Evolutionary conservation across 2,888 invertebrate species (phyloP), one percentile per base, ranked within the genome.

Genomic region (Heliconius erato): DNA sequence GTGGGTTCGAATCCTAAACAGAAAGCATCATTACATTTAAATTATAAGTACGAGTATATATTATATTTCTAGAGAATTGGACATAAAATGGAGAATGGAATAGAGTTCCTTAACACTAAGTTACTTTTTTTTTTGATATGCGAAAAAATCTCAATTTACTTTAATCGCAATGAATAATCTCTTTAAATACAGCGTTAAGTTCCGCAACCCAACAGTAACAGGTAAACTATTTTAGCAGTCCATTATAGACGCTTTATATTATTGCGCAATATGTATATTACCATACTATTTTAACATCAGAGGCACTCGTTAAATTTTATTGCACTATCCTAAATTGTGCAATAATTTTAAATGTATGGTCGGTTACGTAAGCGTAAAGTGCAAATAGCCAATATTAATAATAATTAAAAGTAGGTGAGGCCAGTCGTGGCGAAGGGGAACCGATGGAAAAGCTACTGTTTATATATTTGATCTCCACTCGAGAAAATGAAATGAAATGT

Each of bases 241-340:
- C 67, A 65, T 32, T 67, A 28, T 28, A 28, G 16, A 63, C 28
- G 2, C 67, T 28, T 28, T 28, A 19, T 28, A 28, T 28, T 32
- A 67, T 67, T 67, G 67, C 7, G 28, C 67, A 67, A 65, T 67
- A 28, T 67, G 67, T 32, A 67, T 32, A 67, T 67, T 67, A 28
- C 28, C 67, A 67, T 67, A 28, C 67, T 32, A 67, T 67, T 28
- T 67, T 67, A 67, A 67, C 67, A 28, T 67, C 67, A 67, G 19
- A 67, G 16, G 67, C 28, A 67, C 28, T 67, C 67, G 28, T 67
- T 67, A 67, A 67, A 32, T 32, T 32, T 67, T 28, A 67, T 32
- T 67, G 16, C 67, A 14, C 28, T 32, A 67, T 28, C 28, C 67
- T 67, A 67, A 67, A 67, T 67, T 67, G 67, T 67, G 67, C 6